These are phyloP conservation scores for Ariolimax columbianus DNA, from an alignment of 2,888 invertebrate genomes.

Conservation along the genomic window DNA sequence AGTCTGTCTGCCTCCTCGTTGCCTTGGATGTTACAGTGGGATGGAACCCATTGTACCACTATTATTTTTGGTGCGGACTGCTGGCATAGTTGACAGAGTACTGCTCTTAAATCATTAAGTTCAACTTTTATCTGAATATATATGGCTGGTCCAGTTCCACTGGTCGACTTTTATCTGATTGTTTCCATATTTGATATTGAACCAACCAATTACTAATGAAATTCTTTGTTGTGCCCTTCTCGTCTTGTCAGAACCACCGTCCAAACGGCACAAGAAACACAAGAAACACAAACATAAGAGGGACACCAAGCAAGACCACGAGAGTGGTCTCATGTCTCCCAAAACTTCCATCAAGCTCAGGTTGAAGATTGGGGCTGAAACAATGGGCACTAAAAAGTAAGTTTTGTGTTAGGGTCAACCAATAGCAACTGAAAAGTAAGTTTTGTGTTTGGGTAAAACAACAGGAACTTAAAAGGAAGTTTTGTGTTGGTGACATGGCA, in stretches of 20 bases:
- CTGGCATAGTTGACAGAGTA: too few species aligned
- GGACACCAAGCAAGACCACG: constrained; percentile 56
- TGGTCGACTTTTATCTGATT: too few species aligned
- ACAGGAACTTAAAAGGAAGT: neutral
- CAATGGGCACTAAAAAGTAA: constrained; percentile 74
- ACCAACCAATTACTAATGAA: neutral
- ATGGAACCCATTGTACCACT: too few species aligned
- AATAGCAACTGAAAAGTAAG: neutral
- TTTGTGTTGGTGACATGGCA: neutral
- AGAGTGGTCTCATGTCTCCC: constrained; percentile 56
- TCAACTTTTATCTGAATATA: too few species aligned
- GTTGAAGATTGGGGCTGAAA: constrained; percentile 74
- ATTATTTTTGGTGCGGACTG: too few species aligned
- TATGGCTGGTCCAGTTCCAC: too few species aligned
- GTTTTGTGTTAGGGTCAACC: neutral
- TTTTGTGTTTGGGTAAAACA: neutral
- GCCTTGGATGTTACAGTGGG: too few species aligned
- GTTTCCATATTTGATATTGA: too few species aligned
- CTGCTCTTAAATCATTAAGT: too few species aligned
- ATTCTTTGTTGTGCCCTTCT: neutral
- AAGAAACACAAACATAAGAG: constrained; percentile 71
- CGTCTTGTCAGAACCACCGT: constrained; percentile 57
- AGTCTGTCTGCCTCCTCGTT: too few species aligned
- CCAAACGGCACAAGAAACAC: constrained; percentile 73
- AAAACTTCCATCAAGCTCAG: constrained; percentile 75